Conservation (phyloP, 2,888 invertebrate species). For the Agonopterix alstromeriana region DNA sequence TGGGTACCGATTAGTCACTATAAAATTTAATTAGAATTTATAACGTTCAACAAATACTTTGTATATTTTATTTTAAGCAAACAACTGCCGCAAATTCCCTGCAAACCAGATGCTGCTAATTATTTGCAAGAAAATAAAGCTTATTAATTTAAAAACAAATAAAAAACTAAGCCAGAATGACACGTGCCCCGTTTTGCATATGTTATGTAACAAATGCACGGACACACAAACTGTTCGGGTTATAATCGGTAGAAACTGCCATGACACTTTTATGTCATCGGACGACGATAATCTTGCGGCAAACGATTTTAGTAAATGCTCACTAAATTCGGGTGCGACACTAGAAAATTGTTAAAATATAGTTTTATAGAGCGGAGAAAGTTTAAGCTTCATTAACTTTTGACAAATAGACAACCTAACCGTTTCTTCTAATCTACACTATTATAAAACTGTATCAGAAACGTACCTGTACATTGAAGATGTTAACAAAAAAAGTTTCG, state of each 20-base stretch:
- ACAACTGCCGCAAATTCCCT: conserved; percentile 7
- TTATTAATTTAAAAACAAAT: conserved; percentile 10
- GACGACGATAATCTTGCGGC: conserved; percentile 17
- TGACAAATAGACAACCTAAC: no score
- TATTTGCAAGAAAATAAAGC: conserved; percentile 19
- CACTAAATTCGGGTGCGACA: no score
- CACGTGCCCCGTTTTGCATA: conserved; percentile 44
- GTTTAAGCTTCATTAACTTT: no score
- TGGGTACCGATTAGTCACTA: background rate
- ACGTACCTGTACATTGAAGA: no score
- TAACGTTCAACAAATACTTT: conserved; percentile 6
- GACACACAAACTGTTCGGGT: conserved; percentile 24
- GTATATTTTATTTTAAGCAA: conserved; percentile 1
- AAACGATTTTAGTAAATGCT: conserved; percentile 19
- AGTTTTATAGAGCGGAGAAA: no score
- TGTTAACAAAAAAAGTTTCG: no score
- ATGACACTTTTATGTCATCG: conserved; percentile 59
- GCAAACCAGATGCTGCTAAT: conserved; percentile 24
- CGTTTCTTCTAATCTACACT: no score
- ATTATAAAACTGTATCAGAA: no score
- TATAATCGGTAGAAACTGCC: conserved; percentile 27
- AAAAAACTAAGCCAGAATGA: conserved; percentile 19
- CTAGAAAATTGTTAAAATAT: no score
- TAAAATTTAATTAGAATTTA: conserved; percentile 7
- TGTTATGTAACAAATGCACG: conserved; percentile 26